Evolutionary conservation across 2,888 invertebrate genomes (phyloP).

Genomic region (Coleophora deauratella): DNA sequence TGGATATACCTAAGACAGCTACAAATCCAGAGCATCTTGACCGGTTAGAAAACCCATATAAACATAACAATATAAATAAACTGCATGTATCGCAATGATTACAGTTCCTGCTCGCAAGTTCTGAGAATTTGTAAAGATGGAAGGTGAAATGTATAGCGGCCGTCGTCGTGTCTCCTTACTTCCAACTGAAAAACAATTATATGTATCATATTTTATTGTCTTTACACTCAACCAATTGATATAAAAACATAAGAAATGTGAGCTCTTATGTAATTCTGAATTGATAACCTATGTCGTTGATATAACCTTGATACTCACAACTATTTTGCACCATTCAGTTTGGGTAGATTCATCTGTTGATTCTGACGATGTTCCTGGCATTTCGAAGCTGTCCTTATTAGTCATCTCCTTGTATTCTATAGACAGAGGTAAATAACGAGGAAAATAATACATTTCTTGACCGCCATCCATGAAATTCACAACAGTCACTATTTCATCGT

Average conservation of each 20-base stretch:
- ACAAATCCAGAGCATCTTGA: too few relatives aligned
- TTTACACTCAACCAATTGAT: too few relatives aligned
- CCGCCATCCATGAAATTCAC: too few relatives aligned
- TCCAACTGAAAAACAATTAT: conserved; percentile 40
- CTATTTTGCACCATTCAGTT: conserved; percentile 41
- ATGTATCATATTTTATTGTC: not conserved
- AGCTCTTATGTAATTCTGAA: too few relatives aligned
- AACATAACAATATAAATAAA: too few relatives aligned
- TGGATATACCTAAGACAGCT: too few relatives aligned
- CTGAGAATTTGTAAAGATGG: conserved; percentile 33
- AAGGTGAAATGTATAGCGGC: conserved; percentile 45
- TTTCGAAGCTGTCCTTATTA: conserved; percentile 1
- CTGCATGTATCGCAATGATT: too few relatives aligned
- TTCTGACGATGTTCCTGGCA: conserved; percentile 2
- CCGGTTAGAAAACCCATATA: too few relatives aligned
- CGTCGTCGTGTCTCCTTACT: conserved; percentile 36
- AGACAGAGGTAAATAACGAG: not conserved
- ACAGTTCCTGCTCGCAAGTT: not conserved
- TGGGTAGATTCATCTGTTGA: conserved; percentile 28
- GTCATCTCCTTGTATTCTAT: not conserved
- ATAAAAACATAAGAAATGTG: too few relatives aligned
- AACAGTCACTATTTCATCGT: too few relatives aligned
- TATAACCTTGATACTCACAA: conserved; percentile 40
- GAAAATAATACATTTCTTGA: too few relatives aligned
- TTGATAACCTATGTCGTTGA: too few relatives aligned